Percentiles rank a stretch among this genome's conserved stretches.
These are phyloP conservation scores for Melanotaenia parkinsoni DNA, from an alignment of 2,797 vertebrate species.

Conservation along the genomic window DNA sequence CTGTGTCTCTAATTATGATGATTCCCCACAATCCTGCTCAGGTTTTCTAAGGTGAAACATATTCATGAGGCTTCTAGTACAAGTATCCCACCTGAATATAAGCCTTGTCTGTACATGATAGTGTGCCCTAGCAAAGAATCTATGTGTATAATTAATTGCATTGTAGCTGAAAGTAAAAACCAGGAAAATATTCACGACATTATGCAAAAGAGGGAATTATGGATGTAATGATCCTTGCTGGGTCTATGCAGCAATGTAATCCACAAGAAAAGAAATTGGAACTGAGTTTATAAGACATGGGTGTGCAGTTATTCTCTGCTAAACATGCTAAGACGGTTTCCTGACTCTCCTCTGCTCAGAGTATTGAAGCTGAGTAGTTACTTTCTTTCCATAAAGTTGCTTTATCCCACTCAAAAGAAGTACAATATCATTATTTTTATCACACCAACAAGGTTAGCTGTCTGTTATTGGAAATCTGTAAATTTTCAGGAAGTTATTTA, in stretches of 20 bases:
- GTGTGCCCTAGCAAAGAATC: conserved; percentile 37
- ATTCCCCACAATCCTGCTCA: conserved; percentile 42
- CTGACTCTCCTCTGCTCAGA: conserved; percentile 9
- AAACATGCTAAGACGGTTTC: conserved; percentile 22
- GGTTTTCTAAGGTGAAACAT: conserved; percentile 59
- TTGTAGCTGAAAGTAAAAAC: conserved; percentile 59
- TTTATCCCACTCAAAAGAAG: conserved; percentile 25
- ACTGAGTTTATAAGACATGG: conserved; percentile 41
- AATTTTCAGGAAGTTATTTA: conserved; percentile 62
- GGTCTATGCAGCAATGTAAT: conserved; percentile 46
- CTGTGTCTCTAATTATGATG: conserved; percentile 58
- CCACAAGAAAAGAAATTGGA: conserved; percentile 40
- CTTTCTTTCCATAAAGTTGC: conserved; percentile 22
- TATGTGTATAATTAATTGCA: conserved; percentile 61
- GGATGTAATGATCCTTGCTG: conserved; percentile 64
- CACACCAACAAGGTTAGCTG: conserved; percentile 22
- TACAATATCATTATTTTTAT: conserved; percentile 28
- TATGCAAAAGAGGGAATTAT: conserved; percentile 73
- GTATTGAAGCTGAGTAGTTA: conserved; percentile 6
- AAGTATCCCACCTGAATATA: conserved; percentile 33
- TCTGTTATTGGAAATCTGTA: conserved; percentile 63
- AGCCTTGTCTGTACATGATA: conserved; percentile 38
- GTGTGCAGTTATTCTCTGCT: conserved; percentile 22
- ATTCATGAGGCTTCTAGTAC: conserved; percentile 56
- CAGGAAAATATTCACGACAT: conserved; percentile 56